Percentiles rank a stretch among this genome's conserved stretches.
Conservation (phyloP, 2,888 invertebrate species). For the Parnassius orleans region DNA sequence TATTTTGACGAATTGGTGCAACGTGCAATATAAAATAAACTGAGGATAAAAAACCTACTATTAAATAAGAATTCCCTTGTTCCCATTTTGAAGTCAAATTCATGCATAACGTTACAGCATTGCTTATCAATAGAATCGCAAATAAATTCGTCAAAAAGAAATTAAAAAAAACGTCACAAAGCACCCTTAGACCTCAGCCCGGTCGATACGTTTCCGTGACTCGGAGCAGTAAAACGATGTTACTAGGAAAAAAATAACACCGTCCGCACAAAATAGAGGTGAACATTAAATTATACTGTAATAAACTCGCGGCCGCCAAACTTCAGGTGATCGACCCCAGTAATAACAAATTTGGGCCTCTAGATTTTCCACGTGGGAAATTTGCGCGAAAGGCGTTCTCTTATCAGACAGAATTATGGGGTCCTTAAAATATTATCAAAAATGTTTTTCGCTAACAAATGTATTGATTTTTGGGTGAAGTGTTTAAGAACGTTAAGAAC, state of each 20-base stretch:
- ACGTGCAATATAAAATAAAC: too few relatives aligned
- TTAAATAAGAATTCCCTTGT: background rate
- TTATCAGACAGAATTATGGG: conserved; percentile 13
- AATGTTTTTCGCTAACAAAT: conserved; percentile 29
- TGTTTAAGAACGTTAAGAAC: background rate
- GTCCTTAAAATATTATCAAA: conserved; percentile 25
- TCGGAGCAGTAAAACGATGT: conserved; percentile 60
- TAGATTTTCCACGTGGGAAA: conserved; percentile 76
- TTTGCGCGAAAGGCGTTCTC: conserved; percentile 45
- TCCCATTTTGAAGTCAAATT: background rate
- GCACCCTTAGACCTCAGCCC: conserved; percentile 34
- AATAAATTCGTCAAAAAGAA: conserved; percentile 34
- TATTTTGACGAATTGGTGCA: too few relatives aligned
- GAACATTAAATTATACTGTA: conserved; percentile 75
- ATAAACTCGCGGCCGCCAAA: conserved; percentile 64
- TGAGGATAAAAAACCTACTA: too few relatives aligned
- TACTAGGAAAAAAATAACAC: conserved; percentile 54
- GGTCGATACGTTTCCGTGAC: conserved; percentile 77
- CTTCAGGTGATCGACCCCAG: conserved; percentile 68
- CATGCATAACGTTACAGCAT: background rate
- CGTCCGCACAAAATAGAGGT: conserved; percentile 59
- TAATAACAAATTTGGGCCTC: conserved; percentile 44
- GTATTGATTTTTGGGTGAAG: background rate
- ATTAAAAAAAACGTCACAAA: conserved; percentile 29
- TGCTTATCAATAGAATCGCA: conserved; percentile 17